phyloP scores from a whole-genome alignment of 2,113 vertebrate species.

The Leptocoma aspasia region DNA sequence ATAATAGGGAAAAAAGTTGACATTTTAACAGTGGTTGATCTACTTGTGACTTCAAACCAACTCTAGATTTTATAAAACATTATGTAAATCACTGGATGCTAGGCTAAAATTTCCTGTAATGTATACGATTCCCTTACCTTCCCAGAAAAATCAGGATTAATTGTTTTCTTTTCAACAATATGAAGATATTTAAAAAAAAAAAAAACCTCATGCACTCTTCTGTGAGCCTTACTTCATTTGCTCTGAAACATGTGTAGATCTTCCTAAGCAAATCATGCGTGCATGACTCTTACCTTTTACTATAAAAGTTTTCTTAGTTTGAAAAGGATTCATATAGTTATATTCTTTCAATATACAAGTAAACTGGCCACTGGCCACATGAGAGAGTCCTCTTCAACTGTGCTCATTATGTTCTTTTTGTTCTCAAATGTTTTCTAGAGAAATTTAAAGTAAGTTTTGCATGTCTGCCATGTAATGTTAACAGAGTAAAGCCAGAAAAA shows the following conservation, averaged over 20 bases:
- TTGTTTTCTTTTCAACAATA: slow-evolving; percentile 18
- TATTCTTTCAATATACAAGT: not conserved
- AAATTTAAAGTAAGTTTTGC: not conserved
- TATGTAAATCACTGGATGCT: slow-evolving; percentile 6
- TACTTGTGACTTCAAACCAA: slow-evolving; percentile 52
- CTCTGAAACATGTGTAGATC: not conserved
- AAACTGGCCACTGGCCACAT: not conserved
- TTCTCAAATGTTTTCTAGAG: not conserved
- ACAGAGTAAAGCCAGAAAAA: not conserved
- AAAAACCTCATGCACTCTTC: not conserved
- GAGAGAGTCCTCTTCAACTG: not conserved
- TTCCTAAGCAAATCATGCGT: not conserved
- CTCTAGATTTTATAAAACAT: slow-evolving; percentile 40
- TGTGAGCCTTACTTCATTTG: not conserved
- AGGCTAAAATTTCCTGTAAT: slow-evolving; percentile 27
- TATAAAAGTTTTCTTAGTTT: not conserved
- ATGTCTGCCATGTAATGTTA: not conserved
- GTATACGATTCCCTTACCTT: slow-evolving; percentile 3
- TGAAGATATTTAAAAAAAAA: not conserved
- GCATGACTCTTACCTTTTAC: not conserved
- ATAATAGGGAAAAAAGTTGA: slow-evolving; percentile 36
- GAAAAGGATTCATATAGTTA: not conserved
- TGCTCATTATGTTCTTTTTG: not conserved
- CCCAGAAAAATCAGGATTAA: slow-evolving; percentile 25
- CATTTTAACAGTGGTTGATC: slow-evolving; percentile 58